phyloP scores from a whole-genome alignment of 2,888 invertebrate species.

The Eupithecia subfuscata region DNA sequence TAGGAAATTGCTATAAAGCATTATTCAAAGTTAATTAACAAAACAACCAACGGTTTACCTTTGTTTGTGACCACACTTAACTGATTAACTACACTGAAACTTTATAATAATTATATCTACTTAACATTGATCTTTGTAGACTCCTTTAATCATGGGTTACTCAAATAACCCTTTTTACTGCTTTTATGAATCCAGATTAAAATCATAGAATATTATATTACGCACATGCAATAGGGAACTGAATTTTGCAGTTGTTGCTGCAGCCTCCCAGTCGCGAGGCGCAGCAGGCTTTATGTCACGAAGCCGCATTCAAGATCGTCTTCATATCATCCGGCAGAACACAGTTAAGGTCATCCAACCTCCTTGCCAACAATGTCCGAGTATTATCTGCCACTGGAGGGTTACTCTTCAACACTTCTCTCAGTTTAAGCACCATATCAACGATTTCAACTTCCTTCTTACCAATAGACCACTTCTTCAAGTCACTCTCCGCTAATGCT shows the following conservation, averaged over 20 bases:
- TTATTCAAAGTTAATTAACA: background rate
- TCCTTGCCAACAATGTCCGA: conserved; percentile 86
- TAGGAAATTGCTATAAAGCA: background rate
- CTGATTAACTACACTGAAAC: background rate
- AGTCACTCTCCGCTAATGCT: conserved; percentile 94
- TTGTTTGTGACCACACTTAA: background rate
- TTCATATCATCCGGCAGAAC: conserved; percentile 94
- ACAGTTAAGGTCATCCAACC: conserved; percentile 91
- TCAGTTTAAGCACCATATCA: conserved; percentile 96
- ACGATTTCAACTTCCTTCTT: conserved; percentile 99
- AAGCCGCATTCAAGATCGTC: conserved; percentile 87
- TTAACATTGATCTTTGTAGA: background rate
- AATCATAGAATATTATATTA: conserved; percentile 45
- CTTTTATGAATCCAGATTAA: background rate
- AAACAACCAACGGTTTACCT: background rate
- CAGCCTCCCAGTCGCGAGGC: conserved; percentile 74
- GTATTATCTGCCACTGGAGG: conserved; percentile 83
- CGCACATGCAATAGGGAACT: conserved; percentile 65
- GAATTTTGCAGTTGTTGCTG: conserved; percentile 73
- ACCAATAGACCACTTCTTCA: conserved; percentile 94
- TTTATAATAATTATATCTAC: background rate
- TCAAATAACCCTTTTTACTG: background rate
- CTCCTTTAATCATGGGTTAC: background rate
- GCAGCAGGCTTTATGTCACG: conserved; percentile 82
- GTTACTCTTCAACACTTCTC: conserved; percentile 92